phyloP scores from a whole-genome alignment of 2,888 invertebrate genomes.

The Eupithecia dodoneata region DNA sequence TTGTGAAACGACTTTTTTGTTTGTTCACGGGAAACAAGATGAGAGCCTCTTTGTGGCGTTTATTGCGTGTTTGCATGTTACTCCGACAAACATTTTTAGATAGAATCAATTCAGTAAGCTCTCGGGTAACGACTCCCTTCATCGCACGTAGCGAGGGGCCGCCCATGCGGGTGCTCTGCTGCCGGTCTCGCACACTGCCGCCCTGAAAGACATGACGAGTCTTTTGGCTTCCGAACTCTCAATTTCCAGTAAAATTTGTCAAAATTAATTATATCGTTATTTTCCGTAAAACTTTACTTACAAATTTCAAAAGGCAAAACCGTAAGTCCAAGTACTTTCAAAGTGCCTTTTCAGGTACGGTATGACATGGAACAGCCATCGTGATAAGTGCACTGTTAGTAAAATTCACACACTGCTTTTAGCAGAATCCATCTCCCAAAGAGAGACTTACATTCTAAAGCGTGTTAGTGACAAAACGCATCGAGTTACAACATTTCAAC shows the following conservation, averaged over 20 bases:
- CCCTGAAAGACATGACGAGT: neutral
- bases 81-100: conserved; percentile 2
- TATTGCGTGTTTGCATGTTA: conserved; percentile 5
- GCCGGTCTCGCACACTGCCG: neutral
- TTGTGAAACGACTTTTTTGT: conserved; percentile 14
- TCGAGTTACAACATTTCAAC: neutral
- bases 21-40: conserved; percentile 8
- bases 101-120: conserved; percentile 19
- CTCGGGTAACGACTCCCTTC: neutral
- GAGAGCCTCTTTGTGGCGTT: conserved; percentile 10
- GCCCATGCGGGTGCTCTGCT: neutral
- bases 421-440: neutral
- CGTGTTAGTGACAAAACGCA: neutral
- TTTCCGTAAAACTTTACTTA: conserved; percentile 6
- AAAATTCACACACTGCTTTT: neutral
- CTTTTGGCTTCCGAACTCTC: neutral
- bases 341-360: neutral
- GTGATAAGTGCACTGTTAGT: neutral
- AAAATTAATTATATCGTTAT: neutral
- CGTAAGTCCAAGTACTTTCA: conserved; percentile 12
- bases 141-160: neutral
- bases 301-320: conserved; percentile 10
- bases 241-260: neutral
- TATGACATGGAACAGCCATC: neutral
- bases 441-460: neutral